A percentile compares a stretch with the other conserved stretches of the same genome.
Evolutionary conservation across 2,113 vertebrate genomes (phyloP).

Genomic region (Callipepla squamata): DNA sequence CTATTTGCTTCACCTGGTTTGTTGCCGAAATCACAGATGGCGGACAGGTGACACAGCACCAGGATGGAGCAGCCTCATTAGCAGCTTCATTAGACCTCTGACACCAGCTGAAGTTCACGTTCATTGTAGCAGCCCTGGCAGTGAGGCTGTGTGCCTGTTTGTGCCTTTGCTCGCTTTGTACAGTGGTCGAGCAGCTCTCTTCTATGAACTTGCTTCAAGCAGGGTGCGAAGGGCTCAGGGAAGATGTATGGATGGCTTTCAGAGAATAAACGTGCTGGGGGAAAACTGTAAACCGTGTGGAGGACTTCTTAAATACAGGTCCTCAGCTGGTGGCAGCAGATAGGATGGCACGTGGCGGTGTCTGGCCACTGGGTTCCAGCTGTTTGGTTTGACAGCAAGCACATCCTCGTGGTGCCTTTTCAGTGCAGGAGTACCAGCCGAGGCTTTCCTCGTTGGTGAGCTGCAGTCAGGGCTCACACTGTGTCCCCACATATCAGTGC

Average conservation of each 20-base stretch:
- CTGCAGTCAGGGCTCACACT: too few species aligned
- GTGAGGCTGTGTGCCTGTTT: accelerated
- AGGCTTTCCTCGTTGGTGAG: too few species aligned
- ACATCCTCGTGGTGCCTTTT: too few species aligned
- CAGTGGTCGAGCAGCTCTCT: accelerated
- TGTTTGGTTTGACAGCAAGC: too few species aligned
- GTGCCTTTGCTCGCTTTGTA: background rate
- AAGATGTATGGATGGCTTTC: background rate
- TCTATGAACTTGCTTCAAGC: background rate
- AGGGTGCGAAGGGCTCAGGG: background rate
- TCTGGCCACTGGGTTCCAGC: too few species aligned
- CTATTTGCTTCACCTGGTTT: background rate
- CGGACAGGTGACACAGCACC: accelerated
- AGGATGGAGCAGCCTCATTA: accelerated
- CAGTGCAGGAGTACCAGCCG: too few species aligned
- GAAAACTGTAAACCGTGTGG: too few species aligned
- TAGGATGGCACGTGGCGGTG: too few species aligned
- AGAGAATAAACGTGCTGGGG: background rate
- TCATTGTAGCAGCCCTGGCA: too few species aligned
- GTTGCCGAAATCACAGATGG: background rate
- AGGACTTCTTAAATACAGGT: too few species aligned
- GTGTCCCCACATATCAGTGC: accelerated
- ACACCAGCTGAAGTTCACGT: accelerated
- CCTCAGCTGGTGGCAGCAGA: too few species aligned
- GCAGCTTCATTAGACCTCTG: background rate